phyloP scores from a whole-genome alignment of 2,797 vertebrate species.

The Darevskia nairensis region DNA sequence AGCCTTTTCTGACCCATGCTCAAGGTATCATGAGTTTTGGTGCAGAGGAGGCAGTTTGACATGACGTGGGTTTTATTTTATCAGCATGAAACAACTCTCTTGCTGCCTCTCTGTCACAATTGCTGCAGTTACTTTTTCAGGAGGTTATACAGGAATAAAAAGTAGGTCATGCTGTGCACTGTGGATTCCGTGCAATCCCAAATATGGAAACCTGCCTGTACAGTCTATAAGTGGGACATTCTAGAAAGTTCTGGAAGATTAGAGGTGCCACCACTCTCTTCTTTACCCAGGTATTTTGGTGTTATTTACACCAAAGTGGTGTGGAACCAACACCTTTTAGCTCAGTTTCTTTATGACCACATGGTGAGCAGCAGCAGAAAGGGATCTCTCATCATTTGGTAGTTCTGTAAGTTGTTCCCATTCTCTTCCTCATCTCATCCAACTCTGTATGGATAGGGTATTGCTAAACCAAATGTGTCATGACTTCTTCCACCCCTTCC shows the following conservation, averaged over 20 bases:
- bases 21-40: conserved; percentile 42
- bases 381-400: neutral
- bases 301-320: neutral
- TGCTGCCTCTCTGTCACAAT: conserved; percentile 33
- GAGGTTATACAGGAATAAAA: conserved; percentile 46
- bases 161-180: conserved; percentile 60
- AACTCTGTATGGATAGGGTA: neutral
- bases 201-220: neutral
- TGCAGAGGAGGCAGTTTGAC: conserved; percentile 56
- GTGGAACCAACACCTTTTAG: neutral
- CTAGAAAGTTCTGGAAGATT: neutral
- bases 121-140: conserved; percentile 29
- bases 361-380: neutral
- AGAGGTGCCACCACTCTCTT: neutral
- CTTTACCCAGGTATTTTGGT: neutral
- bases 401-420: neutral
- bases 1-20: conserved; percentile 39
- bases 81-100: conserved; percentile 40
- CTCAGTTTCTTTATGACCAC: neutral
- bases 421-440: neutral
- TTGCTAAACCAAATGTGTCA: too few species aligned
- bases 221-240: neutral
- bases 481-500: too few species aligned
- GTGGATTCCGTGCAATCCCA: neutral
- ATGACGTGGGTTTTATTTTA: conserved; percentile 57